Base-by-base conservation (phyloP, 2,113 vertebrate species). In the Poeciliopsis turrubarensis region DNA sequence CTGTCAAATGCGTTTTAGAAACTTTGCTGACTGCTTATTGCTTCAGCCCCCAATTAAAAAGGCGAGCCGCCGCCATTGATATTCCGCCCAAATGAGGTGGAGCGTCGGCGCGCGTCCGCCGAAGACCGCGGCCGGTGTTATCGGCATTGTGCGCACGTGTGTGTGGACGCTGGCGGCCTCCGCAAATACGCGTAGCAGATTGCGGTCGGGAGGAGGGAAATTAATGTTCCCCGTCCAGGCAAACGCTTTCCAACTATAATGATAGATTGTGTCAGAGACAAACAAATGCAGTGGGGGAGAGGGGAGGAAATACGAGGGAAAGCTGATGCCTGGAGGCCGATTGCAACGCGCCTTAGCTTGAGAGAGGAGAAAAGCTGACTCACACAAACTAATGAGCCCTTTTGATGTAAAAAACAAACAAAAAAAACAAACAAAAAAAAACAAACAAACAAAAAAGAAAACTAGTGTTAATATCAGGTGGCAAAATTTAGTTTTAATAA, bases 1-100 rank as follows among this genome's bases (percentile, higher is more conserved):
- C 76, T 72, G 86, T 71, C 81, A 77, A 75, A 79, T 27, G 31
- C 71, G 72, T 80, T 60, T 75, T 27, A 61, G 81, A 83, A 91
- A 91, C 73, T 88, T 88, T 81, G 73, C 75, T 81, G 75, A 80
- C 75, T 78, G 78, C 76, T 85, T 71, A 68, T 88, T 84, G 86
- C 81, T 85, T 87, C 74, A 78, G 51, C 78, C 61, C 61, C 54
- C 54, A 83, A 91, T 87, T 79, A 85, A 76, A 77, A 74, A 15
- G 37, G 65, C 81, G 70, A 71, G 62, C 72, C 54, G 76, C 5
- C n/a, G 67, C 6, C 44, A 34, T 60, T 80, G 77, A 80, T 73
- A 60, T 71, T 70, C 30, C 19, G 66, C 64, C 75, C 51, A 60
- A 84, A 72, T 29, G 75, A 65, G 64, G 47, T 73, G 61, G 73